Conservation (phyloP, 1,140 invertebrate species). For the Riptortus pedestris region DNA sequence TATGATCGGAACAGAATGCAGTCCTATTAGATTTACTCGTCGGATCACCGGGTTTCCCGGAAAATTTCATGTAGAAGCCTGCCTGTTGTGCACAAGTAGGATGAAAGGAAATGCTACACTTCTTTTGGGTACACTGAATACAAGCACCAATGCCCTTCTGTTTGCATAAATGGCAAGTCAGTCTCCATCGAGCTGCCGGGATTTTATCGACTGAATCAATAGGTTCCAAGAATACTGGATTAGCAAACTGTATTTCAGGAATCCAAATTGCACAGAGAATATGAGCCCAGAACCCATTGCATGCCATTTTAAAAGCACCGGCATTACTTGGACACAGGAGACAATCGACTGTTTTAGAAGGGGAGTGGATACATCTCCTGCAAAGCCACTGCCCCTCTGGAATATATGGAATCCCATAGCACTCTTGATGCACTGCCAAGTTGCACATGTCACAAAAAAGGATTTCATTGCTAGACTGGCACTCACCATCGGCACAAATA, state of each 20-base stretch:
- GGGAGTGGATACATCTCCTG: slow-evolving; percentile 81
- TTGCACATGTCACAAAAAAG: slow-evolving; percentile 99
- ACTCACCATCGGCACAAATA: slow-evolving; percentile 90
- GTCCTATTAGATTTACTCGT: slow-evolving; percentile 46
- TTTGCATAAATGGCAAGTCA: slow-evolving; percentile 94
- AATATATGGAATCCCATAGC: slow-evolving; percentile 97
- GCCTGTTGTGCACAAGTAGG: slow-evolving; percentile 97
- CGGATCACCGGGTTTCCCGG: slow-evolving; percentile 60
- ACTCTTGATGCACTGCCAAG: slow-evolving; percentile 98
- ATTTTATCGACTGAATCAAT: slow-evolving; percentile 94
- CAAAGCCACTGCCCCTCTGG: slow-evolving; percentile 99
- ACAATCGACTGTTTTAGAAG: slow-evolving; percentile 89
- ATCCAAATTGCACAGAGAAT: slow-evolving; percentile 98
- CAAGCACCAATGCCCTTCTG: slow-evolving; percentile 87
- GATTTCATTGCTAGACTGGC: slow-evolving; percentile 90
- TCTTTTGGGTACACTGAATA: slow-evolving; percentile 93
- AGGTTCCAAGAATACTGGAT: slow-evolving; percentile 93
- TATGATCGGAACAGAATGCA: slow-evolving; percentile 86
- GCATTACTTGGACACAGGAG: slow-evolving; percentile 95
- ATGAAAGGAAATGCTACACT: slow-evolving; percentile 95
- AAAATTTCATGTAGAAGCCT: slow-evolving; percentile 89
- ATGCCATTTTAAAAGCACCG: slow-evolving; percentile 97
- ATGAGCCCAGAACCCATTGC: slow-evolving; percentile 92
- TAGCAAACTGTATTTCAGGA: slow-evolving; percentile 95
- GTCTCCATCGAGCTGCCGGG: slow-evolving; percentile 87